Evolutionary conservation across 2,888 invertebrate genomes (phyloP), one percentile per base, ranked within the genome.

Genomic region (Crocallis elinguaria): DNA sequence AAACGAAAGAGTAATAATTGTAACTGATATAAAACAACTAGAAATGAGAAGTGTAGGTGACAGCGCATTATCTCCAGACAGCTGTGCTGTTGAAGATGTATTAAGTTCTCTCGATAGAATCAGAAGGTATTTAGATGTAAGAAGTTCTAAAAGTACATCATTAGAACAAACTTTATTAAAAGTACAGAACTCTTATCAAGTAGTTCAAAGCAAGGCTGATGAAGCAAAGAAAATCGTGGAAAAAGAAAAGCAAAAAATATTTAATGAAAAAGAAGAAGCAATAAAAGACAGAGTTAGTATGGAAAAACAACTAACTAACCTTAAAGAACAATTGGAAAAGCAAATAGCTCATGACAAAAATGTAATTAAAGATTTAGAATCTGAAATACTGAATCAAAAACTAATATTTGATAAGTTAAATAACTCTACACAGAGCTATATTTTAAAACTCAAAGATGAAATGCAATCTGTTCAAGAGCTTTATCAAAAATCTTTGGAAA

Each of bases 191-290:
- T 88, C 89, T 36, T 88, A 86, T 32, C 83, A 88, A 57, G 50
- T 90, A 45, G 76, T 90, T 29, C 68, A 84, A 57, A 78, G 64
- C 36, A 90, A 90, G 77, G 85, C 89, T 0, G 85, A 88, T 49
- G 88, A 89, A 71, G 88, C 88, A 4, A 86, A 82, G 61, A 82
- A 70, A 64, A 66, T 86, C 25, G 78, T 85, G 3, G 88, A 90
- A 73, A 82, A 77, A 57, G 90, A 90, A 68, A 86, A 84, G 68
- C 81, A 79, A 67, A 90, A 88, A 67, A 83, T 87, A 44, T 54
- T 77, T 0, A 69, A 62, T 58, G 90, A 90, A 62, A 89, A 89
- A 69, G 88, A 89, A 69, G 82, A 85, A 43, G 85, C 82, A 9
- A 69, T 86, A 23, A 71, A 60, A 58, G 84, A 85, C 33, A 79